Evolutionary conservation across 2,888 invertebrate genomes (phyloP).

Genomic region (Sceliomorpha sp.): DNA sequence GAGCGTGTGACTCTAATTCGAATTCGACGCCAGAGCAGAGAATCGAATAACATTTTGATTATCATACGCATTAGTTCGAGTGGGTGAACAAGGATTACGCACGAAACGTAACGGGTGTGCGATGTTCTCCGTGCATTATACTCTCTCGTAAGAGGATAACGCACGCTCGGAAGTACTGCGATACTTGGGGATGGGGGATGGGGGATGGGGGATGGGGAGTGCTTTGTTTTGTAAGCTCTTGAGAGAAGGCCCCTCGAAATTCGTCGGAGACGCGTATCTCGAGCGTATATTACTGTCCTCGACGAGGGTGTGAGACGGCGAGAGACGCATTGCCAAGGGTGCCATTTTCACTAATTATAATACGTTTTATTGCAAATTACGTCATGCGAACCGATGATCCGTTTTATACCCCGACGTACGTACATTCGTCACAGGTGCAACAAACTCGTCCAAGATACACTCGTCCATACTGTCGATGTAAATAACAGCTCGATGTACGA

Average conservation of each 20-base stretch:
- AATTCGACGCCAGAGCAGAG: too few relatives aligned
- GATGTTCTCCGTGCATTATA: conserved; percentile 17
- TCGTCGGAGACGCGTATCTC: conserved; percentile 29
- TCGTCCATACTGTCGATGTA: too few relatives aligned
- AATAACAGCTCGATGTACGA: too few relatives aligned
- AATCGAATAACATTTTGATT: conserved; percentile 23
- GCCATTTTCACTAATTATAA: conserved; percentile 53
- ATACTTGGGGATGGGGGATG: conserved; percentile 6
- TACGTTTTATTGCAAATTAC: conserved; percentile 50
- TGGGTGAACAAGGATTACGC: conserved; percentile 15
- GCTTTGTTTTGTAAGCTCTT: conserved; percentile 46
- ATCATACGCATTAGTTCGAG: conserved; percentile 1
- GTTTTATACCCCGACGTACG: too few relatives aligned
- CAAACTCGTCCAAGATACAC: too few relatives aligned
- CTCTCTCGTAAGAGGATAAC: conserved; percentile 21
- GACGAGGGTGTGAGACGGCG: conserved; percentile 40
- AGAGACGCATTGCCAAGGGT: conserved; percentile 38
- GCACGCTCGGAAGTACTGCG: conserved; percentile 19
- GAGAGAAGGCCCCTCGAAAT: conserved; percentile 39
- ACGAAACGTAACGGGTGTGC: conserved; percentile 28
- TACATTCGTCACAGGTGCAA: too few relatives aligned
- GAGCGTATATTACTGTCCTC: conserved; percentile 51
- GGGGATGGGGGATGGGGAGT: too few relatives aligned
- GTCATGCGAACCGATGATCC: too few relatives aligned
- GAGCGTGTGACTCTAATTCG: too few relatives aligned